Evolutionary conservation across 1,140 invertebrate genomes (phyloP).

Genomic region (Papilio machaon): DNA sequence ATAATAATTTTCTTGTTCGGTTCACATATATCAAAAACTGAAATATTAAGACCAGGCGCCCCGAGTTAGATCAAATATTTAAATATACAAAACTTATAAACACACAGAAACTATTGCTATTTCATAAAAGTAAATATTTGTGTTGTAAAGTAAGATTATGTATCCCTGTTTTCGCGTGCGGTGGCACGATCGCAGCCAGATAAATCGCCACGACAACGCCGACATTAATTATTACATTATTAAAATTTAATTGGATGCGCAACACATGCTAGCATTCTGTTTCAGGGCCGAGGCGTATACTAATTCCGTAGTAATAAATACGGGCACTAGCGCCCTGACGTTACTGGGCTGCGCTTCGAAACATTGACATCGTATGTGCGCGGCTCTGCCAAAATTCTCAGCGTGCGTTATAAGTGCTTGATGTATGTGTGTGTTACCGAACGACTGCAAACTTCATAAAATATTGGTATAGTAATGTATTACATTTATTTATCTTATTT

Average conservation of each 20-base stretch:
- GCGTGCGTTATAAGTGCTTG: slow-evolving; percentile 37
- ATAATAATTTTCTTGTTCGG: neutral
- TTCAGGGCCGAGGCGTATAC: slow-evolving; percentile 63
- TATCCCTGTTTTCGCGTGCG: neutral
- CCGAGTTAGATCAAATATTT: neutral
- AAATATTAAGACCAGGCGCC: neutral
- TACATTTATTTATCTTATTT: neutral
- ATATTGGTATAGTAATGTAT: neutral
- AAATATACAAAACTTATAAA: neutral
- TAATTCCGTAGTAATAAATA: slow-evolving; percentile 76
- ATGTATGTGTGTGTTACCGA: neutral
- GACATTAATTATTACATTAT: slow-evolving; percentile 48
- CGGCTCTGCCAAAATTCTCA: slow-evolving; percentile 65
- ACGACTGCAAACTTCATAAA: neutral
- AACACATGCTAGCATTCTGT: slow-evolving; percentile 45
- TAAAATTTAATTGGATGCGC: slow-evolving; percentile 37
- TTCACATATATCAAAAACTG: neutral
- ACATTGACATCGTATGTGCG: slow-evolving; percentile 67
- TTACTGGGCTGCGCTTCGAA: slow-evolving; percentile 76
- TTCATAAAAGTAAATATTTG: slow-evolving; percentile 6
- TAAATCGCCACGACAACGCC: slow-evolving; percentile 25
- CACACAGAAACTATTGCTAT: neutral
- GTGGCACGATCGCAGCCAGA: neutral
- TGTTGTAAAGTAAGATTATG: neutral
- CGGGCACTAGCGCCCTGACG: slow-evolving; percentile 64